A percentile compares a stretch with the other conserved stretches of the same genome.
These are phyloP conservation scores for Herpailurus yagouaroundi DNA, from an alignment of 2,113 vertebrate species.

Conservation along the genomic window DNA sequence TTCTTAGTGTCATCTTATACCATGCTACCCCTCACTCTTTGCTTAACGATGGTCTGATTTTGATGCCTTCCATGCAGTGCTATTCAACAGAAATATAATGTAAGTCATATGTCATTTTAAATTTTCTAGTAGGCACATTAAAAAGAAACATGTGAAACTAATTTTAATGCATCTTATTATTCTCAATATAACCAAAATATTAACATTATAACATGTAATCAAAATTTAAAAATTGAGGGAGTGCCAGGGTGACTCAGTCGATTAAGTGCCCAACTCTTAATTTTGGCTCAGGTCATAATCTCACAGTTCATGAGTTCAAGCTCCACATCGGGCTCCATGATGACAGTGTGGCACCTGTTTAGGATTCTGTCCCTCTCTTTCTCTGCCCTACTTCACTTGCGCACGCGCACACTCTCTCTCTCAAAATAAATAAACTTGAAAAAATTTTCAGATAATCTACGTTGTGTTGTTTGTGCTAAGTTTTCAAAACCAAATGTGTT, in stretches of 20 bases:
- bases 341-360: no score
- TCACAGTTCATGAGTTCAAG: no score
- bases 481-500: neutral
- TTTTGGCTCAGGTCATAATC: no score
- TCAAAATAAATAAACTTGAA: no score
- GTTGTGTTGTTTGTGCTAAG: neutral
- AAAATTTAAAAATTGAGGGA: neutral
- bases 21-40: neutral
- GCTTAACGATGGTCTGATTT: neutral
- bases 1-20: neutral
- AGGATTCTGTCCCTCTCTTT: no score
- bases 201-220: neutral
- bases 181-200: neutral
- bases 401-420: no score
- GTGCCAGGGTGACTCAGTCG: no score
- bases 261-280: no score
- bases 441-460: neutral
- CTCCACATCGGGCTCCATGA: no score
- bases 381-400: no score
- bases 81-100: neutral
- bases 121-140: conserved; percentile 2
- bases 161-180: neutral
- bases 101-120: neutral
- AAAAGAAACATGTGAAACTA: neutral
- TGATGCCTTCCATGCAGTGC: neutral